Percentiles rank a stretch among this genome's conserved stretches.
Conservation (phyloP, 2,888 invertebrate species). For the Icerya purchasi region DNA sequence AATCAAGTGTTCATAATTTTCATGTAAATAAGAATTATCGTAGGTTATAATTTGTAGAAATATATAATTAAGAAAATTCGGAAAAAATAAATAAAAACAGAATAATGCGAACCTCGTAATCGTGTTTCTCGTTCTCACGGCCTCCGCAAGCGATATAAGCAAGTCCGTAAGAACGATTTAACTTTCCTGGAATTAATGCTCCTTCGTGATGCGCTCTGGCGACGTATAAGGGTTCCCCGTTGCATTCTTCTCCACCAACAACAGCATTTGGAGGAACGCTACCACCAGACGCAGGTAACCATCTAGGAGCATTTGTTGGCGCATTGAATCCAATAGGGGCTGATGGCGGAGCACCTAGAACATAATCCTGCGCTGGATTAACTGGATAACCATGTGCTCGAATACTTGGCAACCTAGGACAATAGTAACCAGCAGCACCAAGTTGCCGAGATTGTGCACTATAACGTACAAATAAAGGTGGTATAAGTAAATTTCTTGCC, state of each 20-base stretch:
- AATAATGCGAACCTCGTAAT: conserved; percentile 38
- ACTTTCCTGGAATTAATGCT: conserved; percentile 58
- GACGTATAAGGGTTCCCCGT: conserved; percentile 39
- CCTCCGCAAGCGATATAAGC: conserved; percentile 61
- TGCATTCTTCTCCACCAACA: conserved; percentile 39
- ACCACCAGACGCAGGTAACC: conserved; percentile 44
- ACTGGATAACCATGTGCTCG: neutral
- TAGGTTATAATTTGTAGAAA: no score
- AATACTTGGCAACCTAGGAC: neutral
- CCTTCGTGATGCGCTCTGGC: conserved; percentile 47
- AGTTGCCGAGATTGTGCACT: neutral
- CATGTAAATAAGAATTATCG: no score
- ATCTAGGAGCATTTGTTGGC: no score
- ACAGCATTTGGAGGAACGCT: conserved; percentile 52
- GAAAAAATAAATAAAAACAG: conserved; percentile 3
- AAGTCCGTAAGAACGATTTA: conserved; percentile 43
- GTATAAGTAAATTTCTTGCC: neutral
- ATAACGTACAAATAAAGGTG: neutral
- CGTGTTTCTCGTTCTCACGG: conserved; percentile 38
- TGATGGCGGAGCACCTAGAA: no score
- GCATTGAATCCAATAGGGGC: no score
- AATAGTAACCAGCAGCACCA: neutral
- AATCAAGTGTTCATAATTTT: no score
- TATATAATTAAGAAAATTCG: no score
- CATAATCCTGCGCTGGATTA: no score